Evolutionary conservation across 2,888 invertebrate species (phyloP), one percentile per base, ranked within the genome.

Genomic region (Alitta virens): DNA sequence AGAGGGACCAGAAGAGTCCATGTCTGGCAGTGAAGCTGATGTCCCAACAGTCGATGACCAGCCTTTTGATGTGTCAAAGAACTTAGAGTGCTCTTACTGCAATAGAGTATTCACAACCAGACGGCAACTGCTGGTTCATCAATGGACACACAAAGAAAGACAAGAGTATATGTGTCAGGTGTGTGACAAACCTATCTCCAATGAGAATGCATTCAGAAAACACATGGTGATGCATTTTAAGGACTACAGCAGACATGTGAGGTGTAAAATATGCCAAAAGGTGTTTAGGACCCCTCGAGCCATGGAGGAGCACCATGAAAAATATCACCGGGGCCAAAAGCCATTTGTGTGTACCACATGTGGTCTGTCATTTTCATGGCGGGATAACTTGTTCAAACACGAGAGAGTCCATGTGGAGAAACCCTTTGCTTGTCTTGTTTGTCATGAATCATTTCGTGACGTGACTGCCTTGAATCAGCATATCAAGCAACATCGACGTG

Each of bases 361-460:
- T 38, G 59, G 59, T 1, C 49, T 59, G n/a, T 49, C 46, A 49
- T 59, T 59, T 21, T 59, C 59, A 2, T 59, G 59, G 59, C 49
- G 51, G 16, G 59, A 59, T 7, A 59, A 59, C 51, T 40, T 59
- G 3, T 26, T 38, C 25, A 59, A 59, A 38, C 59, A 59, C 23
- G 33, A 49, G 16, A 46, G 49, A n/a, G 49, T 49, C 18, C 59
- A 59, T n/a, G 49, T 59, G 14, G 52, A 38, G 24, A 59, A 59
- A 33, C 59, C 59, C n/a, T 59, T 59, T 52, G 59, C 59, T 16
- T 59, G 59, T 59, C n/a, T 25, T 9, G 49, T 59, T 26, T 59
- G 59, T 50, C 59, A 59, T 51, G 59, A 59, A 51, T 50, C 59
- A 51, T 59, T 59, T 24, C 27, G 52, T 16, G 59, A 59, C 26